Evolutionary conservation across 1,140 invertebrate species (phyloP), one percentile per base, ranked within the genome.

Genomic region (Drosophila oshimai): DNA sequence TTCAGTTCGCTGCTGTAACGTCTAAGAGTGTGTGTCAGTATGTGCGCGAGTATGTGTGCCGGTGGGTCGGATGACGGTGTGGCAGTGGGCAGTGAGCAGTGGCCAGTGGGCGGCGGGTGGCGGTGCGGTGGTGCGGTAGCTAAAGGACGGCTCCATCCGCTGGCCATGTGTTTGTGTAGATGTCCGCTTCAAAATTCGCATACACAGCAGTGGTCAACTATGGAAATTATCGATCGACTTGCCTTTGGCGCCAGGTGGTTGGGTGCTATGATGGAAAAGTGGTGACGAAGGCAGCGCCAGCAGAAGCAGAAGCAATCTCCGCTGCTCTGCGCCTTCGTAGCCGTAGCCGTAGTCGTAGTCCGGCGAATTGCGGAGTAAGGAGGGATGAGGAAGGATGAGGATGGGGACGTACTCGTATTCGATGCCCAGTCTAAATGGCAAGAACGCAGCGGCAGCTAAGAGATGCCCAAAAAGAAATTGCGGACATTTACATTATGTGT

Each of bases 221-320:
- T 90, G 89, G 84, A 90, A 90, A 90, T 90, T 90, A 90, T 90
- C 89, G 89, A 90, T 90, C 89, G 89, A 90, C 73, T 86, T 67
- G 81, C 88, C 79, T 87, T 74, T 84, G 88, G 83, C 78, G 88
- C 80, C 83, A 89, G 83, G 83, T 90, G 83, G 83, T 89, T 88
- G 75, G 88, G 75, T 71, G 69, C 68, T 70, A 80, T 89, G 83
- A 83, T 83, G 78, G 75, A 86, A 87, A 76, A 79, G 80, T 88
- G 81, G 81, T 61, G 81, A 81, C 83, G 81, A 62, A 79, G 68
- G 79, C 76, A 72, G 62, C 71, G 71, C 47, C 70, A 60, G 62
- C 45, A 33, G 42, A 20, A 55, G 78, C 73, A 83, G 78, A 86
- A 88, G 81, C 81, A 87, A 86, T 88, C 81, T 87, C 77, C 72